phyloP scores from a whole-genome alignment of 2,113 vertebrate genomes.

The Marcusenius ussheri region DNA sequence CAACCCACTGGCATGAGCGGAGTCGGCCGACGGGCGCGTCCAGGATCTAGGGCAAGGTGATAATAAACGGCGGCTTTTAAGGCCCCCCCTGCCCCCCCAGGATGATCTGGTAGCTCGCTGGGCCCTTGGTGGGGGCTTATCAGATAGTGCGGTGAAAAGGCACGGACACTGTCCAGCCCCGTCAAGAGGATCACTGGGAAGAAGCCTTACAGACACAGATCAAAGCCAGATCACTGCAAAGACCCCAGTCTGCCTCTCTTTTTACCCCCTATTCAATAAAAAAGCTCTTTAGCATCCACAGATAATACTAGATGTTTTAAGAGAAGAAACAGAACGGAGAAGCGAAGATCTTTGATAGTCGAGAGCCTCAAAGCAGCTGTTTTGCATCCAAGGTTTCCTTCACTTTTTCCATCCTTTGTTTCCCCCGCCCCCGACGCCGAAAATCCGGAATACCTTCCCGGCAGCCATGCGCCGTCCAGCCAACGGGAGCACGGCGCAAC shows the following conservation, averaged over 20 bases:
- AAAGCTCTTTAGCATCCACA: slow-evolving; percentile 67
- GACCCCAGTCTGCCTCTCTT: slow-evolving; percentile 38
- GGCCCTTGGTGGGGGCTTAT: slow-evolving; percentile 65
- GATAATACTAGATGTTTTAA: slow-evolving; percentile 68
- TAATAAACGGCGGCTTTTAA: not conserved
- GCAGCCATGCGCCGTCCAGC: not conserved
- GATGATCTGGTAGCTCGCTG: slow-evolving; percentile 66
- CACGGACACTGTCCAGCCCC: slow-evolving; percentile 80
- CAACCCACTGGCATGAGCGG: not conserved
- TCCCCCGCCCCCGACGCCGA: slow-evolving; percentile 44
- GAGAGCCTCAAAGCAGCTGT: slow-evolving; percentile 54
- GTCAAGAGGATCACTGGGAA: slow-evolving; percentile 81
- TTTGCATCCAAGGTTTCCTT: slow-evolving; percentile 61
- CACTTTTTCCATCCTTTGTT: slow-evolving; percentile 50
- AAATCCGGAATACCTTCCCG: slow-evolving; percentile 33
- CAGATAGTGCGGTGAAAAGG: slow-evolving; percentile 72
- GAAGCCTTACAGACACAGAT: slow-evolving; percentile 74
- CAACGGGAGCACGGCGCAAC: not conserved
- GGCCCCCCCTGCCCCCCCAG: slow-evolving; percentile 38
- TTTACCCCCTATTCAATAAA: slow-evolving; percentile 46
- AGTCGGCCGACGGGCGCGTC: not conserved
- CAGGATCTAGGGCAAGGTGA: not conserved
- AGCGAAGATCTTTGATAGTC: slow-evolving; percentile 59
- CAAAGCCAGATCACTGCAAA: slow-evolving; percentile 74
- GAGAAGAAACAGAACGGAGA: slow-evolving; percentile 65